Conservation (phyloP, 1,140 invertebrate species). For the Batillaria attramentaria region DNA sequence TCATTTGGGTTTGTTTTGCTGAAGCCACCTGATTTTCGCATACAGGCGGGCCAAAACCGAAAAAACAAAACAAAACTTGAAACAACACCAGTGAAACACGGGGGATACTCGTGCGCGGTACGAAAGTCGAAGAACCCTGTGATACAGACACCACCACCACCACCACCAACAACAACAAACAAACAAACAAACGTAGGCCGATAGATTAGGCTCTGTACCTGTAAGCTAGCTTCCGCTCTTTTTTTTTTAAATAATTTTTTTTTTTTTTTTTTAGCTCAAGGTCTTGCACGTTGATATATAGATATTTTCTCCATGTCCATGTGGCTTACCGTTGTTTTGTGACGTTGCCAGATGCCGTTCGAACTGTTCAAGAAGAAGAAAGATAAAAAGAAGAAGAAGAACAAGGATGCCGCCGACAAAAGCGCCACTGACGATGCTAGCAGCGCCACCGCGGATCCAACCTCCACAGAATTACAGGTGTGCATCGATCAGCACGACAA, state of each 20-base stretch:
- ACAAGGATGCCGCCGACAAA: constrained; percentile 21
- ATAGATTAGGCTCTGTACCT: not conserved
- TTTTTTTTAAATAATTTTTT: not conserved
- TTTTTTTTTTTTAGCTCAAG: not conserved
- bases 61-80: not conserved
- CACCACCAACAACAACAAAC: no score
- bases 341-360: constrained; percentile 35
- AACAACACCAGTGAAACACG: not conserved
- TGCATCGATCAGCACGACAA: not conserved
- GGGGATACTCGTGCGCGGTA: no score
- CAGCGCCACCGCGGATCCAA: constrained; percentile 1
- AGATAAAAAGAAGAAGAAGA: constrained; percentile 29
- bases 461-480: not conserved
- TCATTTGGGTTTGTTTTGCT: no score
- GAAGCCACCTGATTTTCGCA: no score
- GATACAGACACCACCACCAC: no score
- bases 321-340: not conserved
- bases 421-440: constrained; percentile 15
- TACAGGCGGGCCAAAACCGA: not conserved
- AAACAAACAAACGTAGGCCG: no score
- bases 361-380: constrained; percentile 37
- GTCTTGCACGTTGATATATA: not conserved
- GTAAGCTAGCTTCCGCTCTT: not conserved
- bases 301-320: not conserved
- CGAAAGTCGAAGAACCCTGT: not conserved